These are phyloP conservation scores for Geodia barretti DNA, from an alignment of 37 sponge, comb jelly and placozoan genomes.

Conservation along the genomic window DNA sequence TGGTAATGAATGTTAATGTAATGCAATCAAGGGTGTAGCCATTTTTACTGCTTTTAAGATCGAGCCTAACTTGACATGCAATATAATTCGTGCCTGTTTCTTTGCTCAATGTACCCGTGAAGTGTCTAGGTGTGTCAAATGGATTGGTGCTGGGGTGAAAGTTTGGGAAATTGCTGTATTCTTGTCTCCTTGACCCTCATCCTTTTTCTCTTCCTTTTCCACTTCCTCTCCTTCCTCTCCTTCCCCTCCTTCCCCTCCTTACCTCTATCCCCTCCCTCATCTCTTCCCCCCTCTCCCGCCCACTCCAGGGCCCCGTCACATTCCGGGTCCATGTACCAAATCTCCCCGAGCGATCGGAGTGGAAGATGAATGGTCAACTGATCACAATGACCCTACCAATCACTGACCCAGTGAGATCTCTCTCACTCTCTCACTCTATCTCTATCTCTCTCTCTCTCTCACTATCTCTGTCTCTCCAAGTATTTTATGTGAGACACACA, in stretches of 20 bases:
- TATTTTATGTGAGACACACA: not conserved
- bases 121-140: too few relatives aligned
- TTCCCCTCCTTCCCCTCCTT: not conserved
- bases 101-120: too few relatives aligned
- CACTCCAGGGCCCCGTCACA: slow-evolving; percentile 74
- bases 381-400: slow-evolving; percentile 78
- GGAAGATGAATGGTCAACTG: slow-evolving; percentile 84
- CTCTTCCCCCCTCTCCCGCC: not conserved
- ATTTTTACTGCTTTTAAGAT: too few relatives aligned
- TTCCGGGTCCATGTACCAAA: slow-evolving; percentile 82
- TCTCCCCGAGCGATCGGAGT: slow-evolving; percentile 77
- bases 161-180: too few relatives aligned
- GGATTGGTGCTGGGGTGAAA: too few relatives aligned
- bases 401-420: slow-evolving; percentile 73
- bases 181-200: too few relatives aligned
- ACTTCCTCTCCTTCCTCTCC: not conserved
- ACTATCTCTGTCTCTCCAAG: not conserved
- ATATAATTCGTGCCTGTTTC: too few relatives aligned
- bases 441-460: not conserved
- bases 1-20: too few relatives aligned
- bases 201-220: too few relatives aligned
- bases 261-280: not conserved
- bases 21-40: too few relatives aligned
- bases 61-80: too few relatives aligned
- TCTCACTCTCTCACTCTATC: slow-evolving; percentile 13